Percentiles rank a stretch among this genome's conserved stretches.
phyloP scores from a whole-genome alignment of 2,113 vertebrate species.

The Polypterus senegalus region DNA sequence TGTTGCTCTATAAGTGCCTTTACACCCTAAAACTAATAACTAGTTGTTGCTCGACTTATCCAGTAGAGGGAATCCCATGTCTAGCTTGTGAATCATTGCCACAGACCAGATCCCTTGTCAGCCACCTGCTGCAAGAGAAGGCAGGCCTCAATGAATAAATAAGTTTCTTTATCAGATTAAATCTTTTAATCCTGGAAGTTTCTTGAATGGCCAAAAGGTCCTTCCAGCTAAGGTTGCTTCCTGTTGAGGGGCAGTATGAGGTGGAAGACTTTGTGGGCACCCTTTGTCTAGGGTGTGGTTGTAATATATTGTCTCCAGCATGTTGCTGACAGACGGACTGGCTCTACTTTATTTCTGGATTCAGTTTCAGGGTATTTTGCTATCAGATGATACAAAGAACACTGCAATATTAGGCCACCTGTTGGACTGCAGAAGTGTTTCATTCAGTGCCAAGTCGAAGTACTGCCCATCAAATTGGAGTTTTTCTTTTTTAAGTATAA shows the following conservation, averaged over 20 bases:
- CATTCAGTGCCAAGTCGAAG: conserved; percentile 24
- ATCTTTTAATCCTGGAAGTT: conserved; percentile 75
- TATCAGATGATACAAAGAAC: conserved; percentile 33
- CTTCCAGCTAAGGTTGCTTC: conserved; percentile 53
- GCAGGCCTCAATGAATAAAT: conserved; percentile 45
- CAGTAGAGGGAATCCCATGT: conserved; percentile 81
- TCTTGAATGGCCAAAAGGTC: conserved; percentile 58
- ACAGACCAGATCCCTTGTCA: conserved; percentile 16
- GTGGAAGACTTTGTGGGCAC: conserved; percentile 31
- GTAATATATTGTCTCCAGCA: conserved; percentile 23
- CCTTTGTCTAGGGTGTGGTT: conserved; percentile 23
- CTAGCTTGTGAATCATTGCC: conserved; percentile 7
- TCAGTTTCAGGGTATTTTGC: conserved; percentile 33
- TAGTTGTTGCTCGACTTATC: conserved; percentile 19
- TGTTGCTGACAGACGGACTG: conserved; percentile 45
- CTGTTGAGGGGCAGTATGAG: conserved; percentile 32
- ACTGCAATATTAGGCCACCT: conserved; percentile 25
- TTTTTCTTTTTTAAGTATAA: too few species aligned
- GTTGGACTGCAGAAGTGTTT: conserved; percentile 24
- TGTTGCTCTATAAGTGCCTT: neutral
- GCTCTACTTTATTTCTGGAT: conserved; percentile 26
- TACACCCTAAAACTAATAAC: neutral
- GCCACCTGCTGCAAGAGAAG: conserved; percentile 48
- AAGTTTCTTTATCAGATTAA: conserved; percentile 77
- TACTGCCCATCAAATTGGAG: neutral